These are phyloP conservation scores for Armadillidium nasatum DNA, from an alignment of 1,140 invertebrate genomes.

Conservation along the genomic window DNA sequence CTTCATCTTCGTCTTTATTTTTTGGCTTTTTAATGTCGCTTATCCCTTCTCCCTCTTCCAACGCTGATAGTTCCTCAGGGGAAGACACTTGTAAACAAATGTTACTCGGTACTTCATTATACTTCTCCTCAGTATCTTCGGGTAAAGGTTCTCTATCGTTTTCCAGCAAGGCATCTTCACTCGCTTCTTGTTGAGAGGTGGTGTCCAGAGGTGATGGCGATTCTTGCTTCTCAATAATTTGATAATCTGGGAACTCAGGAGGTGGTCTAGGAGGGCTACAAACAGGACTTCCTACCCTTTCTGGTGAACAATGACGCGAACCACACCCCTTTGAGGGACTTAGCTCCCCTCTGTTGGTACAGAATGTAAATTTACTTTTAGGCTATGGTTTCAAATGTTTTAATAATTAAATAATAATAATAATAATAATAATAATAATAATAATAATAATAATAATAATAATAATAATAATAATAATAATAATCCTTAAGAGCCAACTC, in stretches of 20 bases:
- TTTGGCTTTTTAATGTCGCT: neutral
- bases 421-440: too few relatives aligned
- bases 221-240: too few relatives aligned
- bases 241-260: neutral
- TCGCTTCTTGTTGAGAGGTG: neutral
- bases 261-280: neutral
- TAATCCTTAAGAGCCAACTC: too few relatives aligned
- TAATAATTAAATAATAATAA: too few relatives aligned
- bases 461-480: too few relatives aligned
- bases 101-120: too few relatives aligned
- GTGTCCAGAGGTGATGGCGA: neutral
- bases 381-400: too few relatives aligned
- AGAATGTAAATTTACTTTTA: neutral
- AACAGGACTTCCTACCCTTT: neutral
- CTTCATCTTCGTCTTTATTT: neutral
- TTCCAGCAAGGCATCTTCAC: neutral
- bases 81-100: too few relatives aligned
- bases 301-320: neutral
- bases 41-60: neutral
- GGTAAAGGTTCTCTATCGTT: too few relatives aligned
- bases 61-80: neutral
- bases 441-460: too few relatives aligned
- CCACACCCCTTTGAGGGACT: neutral
- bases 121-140: too few relatives aligned
- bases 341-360: slow-evolving; percentile 1